A percentile compares a stretch with the other conserved stretches of the same genome.
phyloP scores from a whole-genome alignment of 1,140 invertebrate species.

The Zaprionus tsacasi region DNA sequence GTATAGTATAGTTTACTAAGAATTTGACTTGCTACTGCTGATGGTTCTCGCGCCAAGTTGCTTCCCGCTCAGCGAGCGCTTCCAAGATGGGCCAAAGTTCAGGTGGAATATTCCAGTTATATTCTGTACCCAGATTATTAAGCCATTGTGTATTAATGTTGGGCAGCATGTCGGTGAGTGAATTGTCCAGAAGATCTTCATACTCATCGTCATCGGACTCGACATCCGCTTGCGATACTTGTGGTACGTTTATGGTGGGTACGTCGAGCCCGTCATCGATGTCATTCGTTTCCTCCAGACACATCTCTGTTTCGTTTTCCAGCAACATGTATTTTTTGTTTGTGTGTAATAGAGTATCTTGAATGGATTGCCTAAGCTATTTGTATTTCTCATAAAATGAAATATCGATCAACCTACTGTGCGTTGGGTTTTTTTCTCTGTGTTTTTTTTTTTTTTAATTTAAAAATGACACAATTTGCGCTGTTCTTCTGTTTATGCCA shows the following conservation, averaged over 20 bases:
- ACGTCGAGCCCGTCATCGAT: neutral
- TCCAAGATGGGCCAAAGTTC: slow-evolving; percentile 2
- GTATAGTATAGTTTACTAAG: neutral
- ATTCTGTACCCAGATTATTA: neutral
- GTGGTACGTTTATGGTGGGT: neutral
- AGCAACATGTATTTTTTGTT: neutral
- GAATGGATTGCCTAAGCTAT: no score
- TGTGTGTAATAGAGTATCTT: neutral
- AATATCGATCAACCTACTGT: neutral
- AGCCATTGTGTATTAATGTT: neutral
- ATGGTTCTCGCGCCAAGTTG: neutral
- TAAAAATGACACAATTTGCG: neutral
- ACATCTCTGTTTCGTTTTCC: neutral
- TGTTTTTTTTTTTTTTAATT: neutral
- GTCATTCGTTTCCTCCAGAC: neutral
- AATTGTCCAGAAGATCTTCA: neutral
- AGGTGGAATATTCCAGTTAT: neutral
- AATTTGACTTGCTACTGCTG: neutral
- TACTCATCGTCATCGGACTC: slow-evolving; percentile 1
- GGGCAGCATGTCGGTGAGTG: neutral
- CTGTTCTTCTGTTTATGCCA: neutral
- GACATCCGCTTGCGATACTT: neutral
- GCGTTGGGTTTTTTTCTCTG: neutral
- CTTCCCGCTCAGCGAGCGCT: neutral
- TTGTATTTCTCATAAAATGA: neutral